Percentiles rank a stretch among this genome's conserved stretches.
Conservation (phyloP, 2,797 vertebrate genomes). For the Chelmon rostratus region DNA sequence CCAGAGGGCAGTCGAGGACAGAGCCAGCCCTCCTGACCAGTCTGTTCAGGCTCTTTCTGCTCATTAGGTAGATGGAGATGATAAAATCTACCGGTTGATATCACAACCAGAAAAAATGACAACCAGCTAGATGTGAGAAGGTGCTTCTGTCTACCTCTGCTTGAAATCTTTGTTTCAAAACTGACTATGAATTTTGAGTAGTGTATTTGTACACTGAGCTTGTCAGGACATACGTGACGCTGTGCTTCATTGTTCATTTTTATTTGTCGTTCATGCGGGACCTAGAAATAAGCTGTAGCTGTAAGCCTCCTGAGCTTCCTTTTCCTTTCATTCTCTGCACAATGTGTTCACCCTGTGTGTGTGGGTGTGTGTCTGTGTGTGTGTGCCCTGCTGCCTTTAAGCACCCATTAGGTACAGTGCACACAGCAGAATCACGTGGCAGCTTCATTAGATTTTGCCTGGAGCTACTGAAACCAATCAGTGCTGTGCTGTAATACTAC, state of each 20-base stretch:
- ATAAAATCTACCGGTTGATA: not conserved
- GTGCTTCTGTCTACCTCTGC: too few species aligned
- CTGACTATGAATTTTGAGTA: not conserved
- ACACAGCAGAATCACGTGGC: not conserved
- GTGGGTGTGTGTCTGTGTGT: not conserved
- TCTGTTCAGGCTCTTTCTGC: too few species aligned
- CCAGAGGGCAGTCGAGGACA: too few species aligned
- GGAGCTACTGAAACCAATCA: not conserved
- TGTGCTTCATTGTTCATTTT: not conserved
- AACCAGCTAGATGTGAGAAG: not conserved
- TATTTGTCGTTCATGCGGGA: not conserved
- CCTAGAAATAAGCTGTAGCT: not conserved
- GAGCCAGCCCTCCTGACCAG: too few species aligned
- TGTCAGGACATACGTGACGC: not conserved
- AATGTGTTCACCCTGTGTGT: not conserved
- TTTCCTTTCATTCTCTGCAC: not conserved
- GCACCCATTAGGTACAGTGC: not conserved
- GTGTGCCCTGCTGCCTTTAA: not conserved
- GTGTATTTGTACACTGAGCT: not conserved
- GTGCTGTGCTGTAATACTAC: not conserved
- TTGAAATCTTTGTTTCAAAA: not conserved
- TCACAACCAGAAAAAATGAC: not conserved
- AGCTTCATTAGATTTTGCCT: not conserved
- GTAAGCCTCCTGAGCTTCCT: not conserved
- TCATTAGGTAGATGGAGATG: not conserved